Base-by-base conservation (phyloP, 2,797 vertebrate species). In the Microctenopoma stevenorrisi region DNA sequence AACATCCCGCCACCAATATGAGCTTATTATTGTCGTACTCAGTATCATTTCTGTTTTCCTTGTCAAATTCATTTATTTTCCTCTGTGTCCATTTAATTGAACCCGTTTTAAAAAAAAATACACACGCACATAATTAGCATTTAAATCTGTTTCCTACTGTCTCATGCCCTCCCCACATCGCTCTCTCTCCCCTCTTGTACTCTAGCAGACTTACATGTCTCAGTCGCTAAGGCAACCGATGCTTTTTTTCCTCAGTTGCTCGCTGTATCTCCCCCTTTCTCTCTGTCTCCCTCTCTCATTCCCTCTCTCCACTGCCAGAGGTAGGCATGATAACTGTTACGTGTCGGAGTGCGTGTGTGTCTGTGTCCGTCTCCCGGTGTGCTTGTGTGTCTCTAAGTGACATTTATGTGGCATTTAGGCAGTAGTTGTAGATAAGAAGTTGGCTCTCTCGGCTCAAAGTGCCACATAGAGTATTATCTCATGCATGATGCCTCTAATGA, bases 161-260 rank as follows among this genome's bases (percentile, higher is more conserved):
- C 84, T 81, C 73, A 68, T 86, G 73, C 84, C 83, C 85, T 80
- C 87, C 74, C 78, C 64, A 56, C 73, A 56, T 78, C 75, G 26
- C 78, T 84, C 72, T 83, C 87, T 85, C 86, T 86, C 83, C 64
- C 59, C 78, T 70, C 75, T 74, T 78, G 73, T 64, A 79, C 85
- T 87, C 88, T 47, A 56, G 65, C 67, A 84, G 87, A 89, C 89
- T 91, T 91, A 86, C 90, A 92, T 92, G 91, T 92, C 92, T 95
- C 94, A 90, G 94, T 95, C 94, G 90, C 94, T 94, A 94, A 82
- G 94, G 94, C 94, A 95, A 95, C 94, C 92, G 77, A 94, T 93
- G 94, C 92, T 91, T 93, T 93, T 93, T 92, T 90, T 22, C 59
- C 87, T 88, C 84, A 74, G 89, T 92, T 78, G 74, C 87, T 87